phyloP scores from a whole-genome alignment of 1,140 invertebrate genomes.

The Bombyx mandarina region DNA sequence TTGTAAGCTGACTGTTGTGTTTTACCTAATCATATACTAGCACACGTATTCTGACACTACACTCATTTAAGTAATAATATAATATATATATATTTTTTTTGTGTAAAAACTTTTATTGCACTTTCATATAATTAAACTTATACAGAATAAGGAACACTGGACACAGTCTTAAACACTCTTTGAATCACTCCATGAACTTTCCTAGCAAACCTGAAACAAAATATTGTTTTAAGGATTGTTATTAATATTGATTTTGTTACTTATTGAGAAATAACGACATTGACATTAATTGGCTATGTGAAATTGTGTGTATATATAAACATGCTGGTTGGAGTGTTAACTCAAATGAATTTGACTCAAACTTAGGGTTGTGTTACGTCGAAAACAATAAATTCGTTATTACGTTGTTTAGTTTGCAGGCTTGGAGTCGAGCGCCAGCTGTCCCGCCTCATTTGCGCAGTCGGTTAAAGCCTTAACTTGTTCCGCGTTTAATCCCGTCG shows the following conservation, averaged over 20 bases:
- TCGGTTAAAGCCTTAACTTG: slow-evolving; percentile 67
- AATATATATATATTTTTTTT: slow-evolving; percentile 5
- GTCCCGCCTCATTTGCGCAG: slow-evolving; percentile 62
- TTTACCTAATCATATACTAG: slow-evolving; percentile 19
- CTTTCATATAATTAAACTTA: slow-evolving; percentile 35
- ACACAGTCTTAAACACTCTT: slow-evolving; percentile 68
- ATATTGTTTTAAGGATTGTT: slow-evolving; percentile 2
- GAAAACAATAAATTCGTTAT: slow-evolving; percentile 8
- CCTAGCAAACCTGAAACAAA: slow-evolving; percentile 62
- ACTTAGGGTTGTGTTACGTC: too few species aligned
- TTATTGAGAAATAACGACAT: too few species aligned
- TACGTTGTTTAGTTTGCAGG: slow-evolving; percentile 55
- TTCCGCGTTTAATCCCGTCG: slow-evolving; percentile 57
- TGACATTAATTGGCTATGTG: too few species aligned
- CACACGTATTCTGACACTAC: slow-evolving; percentile 28
- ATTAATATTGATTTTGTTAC: neutral
- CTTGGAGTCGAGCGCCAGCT: slow-evolving; percentile 62
- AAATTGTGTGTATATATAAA: too few species aligned
- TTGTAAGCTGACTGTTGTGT: slow-evolving; percentile 35
- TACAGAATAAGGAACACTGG: slow-evolving; percentile 61
- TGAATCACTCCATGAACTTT: slow-evolving; percentile 44
- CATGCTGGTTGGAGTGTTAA: too few species aligned
- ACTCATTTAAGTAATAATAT: slow-evolving; percentile 47
- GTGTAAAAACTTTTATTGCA: slow-evolving; percentile 53
- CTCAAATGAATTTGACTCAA: too few species aligned